Evolutionary conservation across 2,888 invertebrate species (phyloP), one percentile per base, ranked within the genome.

Genomic region (Melanotus villosus): DNA sequence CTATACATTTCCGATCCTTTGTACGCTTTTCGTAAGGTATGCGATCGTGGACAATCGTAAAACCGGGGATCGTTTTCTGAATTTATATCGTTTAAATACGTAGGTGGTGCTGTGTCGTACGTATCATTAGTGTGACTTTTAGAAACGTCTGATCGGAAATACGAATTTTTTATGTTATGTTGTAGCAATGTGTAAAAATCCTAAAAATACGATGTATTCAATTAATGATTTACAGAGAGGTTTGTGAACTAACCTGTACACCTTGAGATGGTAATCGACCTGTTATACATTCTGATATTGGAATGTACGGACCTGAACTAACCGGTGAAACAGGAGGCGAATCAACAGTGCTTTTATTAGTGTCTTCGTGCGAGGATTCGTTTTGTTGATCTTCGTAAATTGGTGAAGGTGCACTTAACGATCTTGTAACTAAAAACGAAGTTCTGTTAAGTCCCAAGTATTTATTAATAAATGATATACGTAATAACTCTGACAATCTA

Each of bases 221-320:
- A 16, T 2, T 19, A 21, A 30, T 52, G 18, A n/a, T 1, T 10
- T 16, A 26, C 6, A 7, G 6, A 16, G 7, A 4, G 5, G 2
- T 43, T 41, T 16, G 3, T 16, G 2, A 23, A 38, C 73, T 72
- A 70, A 81, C 80, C 75, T 80, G 79, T 14, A 77, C 73, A 52
- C 80, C 79, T 66, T 78, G 75, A 36, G 80, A 73, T 5, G 82
- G 81, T 12, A 80, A 80, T 54, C 89, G 90, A 57, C 97, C 97
- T 30, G 96, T 95, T 77, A 94, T 92, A 83, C 97, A 97, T 84
- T 97, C 96, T 62, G 95, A 96, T 76, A 97, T 95, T 6, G 95
- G 94, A 84, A 97, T 96, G 83, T 97, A 97, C 0, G 95, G 94
- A 18, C 94, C 94, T 7, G 94, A 92, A 76, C 89, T 88, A 30